Conservation (phyloP, 2,797 vertebrate species). For the Pterois miles region DNA sequence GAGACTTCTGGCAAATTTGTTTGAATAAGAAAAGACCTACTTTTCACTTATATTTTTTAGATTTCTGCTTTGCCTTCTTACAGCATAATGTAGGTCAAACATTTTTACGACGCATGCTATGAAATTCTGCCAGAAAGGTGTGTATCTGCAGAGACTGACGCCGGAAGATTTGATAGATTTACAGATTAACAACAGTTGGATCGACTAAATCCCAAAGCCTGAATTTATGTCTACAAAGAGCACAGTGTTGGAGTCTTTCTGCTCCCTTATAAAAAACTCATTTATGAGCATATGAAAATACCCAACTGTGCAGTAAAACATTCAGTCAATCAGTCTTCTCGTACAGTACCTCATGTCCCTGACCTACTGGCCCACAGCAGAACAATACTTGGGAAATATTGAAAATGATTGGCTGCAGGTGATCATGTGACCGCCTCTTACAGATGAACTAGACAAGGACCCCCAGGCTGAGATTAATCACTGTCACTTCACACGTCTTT, state of each 20-base stretch:
- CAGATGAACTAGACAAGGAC: not conserved
- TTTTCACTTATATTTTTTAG: too few species aligned
- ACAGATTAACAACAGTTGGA: not conserved
- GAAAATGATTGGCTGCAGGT: not conserved
- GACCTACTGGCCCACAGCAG: not conserved
- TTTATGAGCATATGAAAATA: not conserved
- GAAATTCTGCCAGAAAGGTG: not conserved
- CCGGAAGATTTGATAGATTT: not conserved
- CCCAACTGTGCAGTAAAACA: not conserved
- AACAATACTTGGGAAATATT: not conserved
- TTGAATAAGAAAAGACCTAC: not conserved
- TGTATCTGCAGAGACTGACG: not conserved
- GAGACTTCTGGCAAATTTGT: not conserved
- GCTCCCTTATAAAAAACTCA: not conserved
- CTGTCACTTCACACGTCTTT: not conserved
- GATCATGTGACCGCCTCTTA: conserved; percentile 26
- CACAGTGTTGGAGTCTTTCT: not conserved
- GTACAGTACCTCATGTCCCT: not conserved
- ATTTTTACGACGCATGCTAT: too few species aligned
- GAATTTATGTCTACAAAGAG: not conserved
- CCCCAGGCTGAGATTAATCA: not conserved
- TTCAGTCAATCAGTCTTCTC: not conserved
- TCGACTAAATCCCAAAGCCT: not conserved
- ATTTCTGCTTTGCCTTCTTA: not conserved
- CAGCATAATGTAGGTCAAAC: not conserved